phyloP scores from a whole-genome alignment of 2,888 invertebrate species.

The Polyploca ridens region DNA sequence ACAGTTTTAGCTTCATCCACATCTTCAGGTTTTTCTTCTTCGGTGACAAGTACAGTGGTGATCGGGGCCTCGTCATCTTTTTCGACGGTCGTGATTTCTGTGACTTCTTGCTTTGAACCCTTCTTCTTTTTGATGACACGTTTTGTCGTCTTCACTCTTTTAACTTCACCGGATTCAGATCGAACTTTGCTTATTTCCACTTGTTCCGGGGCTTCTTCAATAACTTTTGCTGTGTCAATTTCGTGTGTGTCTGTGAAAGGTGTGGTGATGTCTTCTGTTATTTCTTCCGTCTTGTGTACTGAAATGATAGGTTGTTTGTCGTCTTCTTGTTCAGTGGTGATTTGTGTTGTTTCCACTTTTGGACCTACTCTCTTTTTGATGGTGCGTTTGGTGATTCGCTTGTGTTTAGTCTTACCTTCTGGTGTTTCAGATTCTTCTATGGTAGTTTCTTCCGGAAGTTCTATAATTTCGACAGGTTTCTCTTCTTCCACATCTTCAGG shows the following conservation, averaged over 20 bases:
- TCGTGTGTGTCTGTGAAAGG: constrained; percentile 30
- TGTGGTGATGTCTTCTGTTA: constrained; percentile 15
- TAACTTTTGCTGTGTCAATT: constrained; percentile 21
- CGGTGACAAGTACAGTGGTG: constrained; percentile 22
- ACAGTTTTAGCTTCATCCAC: constrained; percentile 26
- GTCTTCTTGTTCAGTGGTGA: constrained; percentile 27
- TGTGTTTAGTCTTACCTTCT: constrained; percentile 29
- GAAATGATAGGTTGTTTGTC: constrained; percentile 29
- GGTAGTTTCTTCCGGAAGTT: constrained; percentile 35
- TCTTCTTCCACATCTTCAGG: constrained; percentile 33
- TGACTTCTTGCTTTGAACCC: constrained; percentile 57
- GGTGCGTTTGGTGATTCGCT: constrained; percentile 43
- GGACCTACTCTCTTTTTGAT: constrained; percentile 39
- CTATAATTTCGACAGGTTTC: constrained; percentile 30
- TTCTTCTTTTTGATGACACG: constrained; percentile 29
- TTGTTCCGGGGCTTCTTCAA: constrained; percentile 56
- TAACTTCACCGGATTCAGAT: constrained; percentile 42
- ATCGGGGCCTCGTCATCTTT: constrained; percentile 30
- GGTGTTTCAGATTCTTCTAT: constrained; percentile 22
- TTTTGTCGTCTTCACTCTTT: constrained; percentile 21
- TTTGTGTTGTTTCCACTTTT: constrained; percentile 34
- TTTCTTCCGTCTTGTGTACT: constrained; percentile 35
- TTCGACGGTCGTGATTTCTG: constrained; percentile 23
- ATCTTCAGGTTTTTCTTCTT: constrained; percentile 17
- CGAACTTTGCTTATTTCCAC: constrained; percentile 53